Evolutionary conservation across 1,140 invertebrate species (phyloP).

Genomic region (Mactra quadrangularis): DNA sequence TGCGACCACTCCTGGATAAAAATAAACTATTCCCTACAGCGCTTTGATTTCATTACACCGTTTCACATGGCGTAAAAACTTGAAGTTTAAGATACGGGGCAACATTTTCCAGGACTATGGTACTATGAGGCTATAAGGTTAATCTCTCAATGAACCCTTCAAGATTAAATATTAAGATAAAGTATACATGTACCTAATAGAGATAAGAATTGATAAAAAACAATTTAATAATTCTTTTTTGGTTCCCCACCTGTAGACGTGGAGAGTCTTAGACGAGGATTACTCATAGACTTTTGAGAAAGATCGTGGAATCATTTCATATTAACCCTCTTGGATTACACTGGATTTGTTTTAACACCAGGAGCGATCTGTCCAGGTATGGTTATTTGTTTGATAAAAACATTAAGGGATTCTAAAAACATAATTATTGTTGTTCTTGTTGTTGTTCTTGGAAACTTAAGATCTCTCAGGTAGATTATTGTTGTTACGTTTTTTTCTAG

Average conservation of each 20-base stretch:
- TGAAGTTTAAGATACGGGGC: too few relatives aligned
- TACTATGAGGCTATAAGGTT: not conserved
- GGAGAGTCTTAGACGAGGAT: not conserved
- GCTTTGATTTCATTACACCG: too few relatives aligned
- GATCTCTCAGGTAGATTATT: not conserved
- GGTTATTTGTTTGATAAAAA: not conserved
- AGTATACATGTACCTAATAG: not conserved
- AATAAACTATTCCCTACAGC: too few relatives aligned
- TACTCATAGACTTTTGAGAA: not conserved
- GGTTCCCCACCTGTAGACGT: conserved; percentile 41
- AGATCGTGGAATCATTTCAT: not conserved
- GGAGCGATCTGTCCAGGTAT: not conserved
- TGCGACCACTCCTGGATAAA: too few relatives aligned
- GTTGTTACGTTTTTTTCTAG: too few relatives aligned
- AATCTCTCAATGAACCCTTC: conserved; percentile 19
- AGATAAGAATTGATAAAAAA: conserved; percentile 37
- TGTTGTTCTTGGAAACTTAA: not conserved
- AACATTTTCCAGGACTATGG: not conserved
- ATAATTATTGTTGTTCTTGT: not conserved
- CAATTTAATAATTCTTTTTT: conserved; percentile 44
- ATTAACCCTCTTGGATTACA: not conserved
- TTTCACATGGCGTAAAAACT: too few relatives aligned
- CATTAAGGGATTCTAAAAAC: not conserved
- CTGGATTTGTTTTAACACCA: too few relatives aligned
- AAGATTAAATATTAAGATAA: conserved; percentile 28